phyloP scores from a whole-genome alignment of 2,888 invertebrate species.

The Argyra leucocephala region DNA sequence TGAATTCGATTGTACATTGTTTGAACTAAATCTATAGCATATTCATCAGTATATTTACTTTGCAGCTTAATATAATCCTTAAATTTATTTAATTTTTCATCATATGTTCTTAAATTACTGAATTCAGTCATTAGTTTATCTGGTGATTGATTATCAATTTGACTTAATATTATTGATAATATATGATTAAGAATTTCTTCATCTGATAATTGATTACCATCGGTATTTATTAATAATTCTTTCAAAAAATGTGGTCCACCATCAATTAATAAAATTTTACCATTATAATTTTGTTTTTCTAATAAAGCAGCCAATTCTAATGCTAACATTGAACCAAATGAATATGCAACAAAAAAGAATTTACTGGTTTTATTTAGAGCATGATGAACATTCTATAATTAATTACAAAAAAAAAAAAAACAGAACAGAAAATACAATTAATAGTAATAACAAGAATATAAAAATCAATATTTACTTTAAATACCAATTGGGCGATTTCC shows the following conservation, averaged over 20 bases:
- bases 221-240: conserved; percentile 35
- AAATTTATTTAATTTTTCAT: conserved; percentile 49
- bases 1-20: conserved; percentile 49
- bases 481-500: conserved; percentile 31
- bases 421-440: not conserved
- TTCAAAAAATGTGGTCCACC: conserved; percentile 67
- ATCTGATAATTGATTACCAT: conserved; percentile 33
- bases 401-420: conserved; percentile 18
- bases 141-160: conserved; percentile 35
- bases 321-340: conserved; percentile 71
- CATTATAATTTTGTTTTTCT: conserved; percentile 56
- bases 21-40: conserved; percentile 40
- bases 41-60: conserved; percentile 39
- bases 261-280: conserved; percentile 67
- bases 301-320: conserved; percentile 65
- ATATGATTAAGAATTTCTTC: conserved; percentile 35
- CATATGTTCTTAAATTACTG: conserved; percentile 47
- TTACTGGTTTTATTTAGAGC: conserved; percentile 50
- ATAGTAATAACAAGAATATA: not conserved
- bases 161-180: conserved; percentile 31
- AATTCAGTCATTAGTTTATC: conserved; percentile 42
- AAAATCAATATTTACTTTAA: conserved; percentile 29
- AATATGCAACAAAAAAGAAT: conserved; percentile 77
- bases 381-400: conserved; percentile 50
- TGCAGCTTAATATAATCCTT: conserved; percentile 44